Evolutionary conservation across 2,797 vertebrate species (phyloP).

Genomic region (Sarcophilus harrisii): DNA sequence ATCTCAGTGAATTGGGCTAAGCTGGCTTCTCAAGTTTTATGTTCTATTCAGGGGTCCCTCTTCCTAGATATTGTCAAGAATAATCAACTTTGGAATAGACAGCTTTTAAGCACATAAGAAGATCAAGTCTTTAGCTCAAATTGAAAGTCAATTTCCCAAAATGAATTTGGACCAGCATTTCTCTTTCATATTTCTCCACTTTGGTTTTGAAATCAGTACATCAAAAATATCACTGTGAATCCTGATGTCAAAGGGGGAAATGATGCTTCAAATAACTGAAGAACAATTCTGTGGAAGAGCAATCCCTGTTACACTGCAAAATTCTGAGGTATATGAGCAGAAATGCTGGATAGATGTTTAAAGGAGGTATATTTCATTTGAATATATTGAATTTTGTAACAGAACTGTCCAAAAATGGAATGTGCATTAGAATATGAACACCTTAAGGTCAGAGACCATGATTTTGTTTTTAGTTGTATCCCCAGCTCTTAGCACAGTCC

Average conservation of each 20-base stretch:
- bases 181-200: slow-evolving; percentile 18
- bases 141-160: neutral
- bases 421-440: neutral
- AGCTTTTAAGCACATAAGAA: neutral
- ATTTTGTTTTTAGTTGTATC: neutral
- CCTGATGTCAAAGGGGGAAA: neutral
- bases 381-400: neutral
- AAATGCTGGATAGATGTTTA: neutral
- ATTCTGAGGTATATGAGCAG: neutral
- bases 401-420: neutral
- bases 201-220: neutral
- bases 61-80: slow-evolving; percentile 1
- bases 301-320: neutral
- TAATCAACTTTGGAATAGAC: slow-evolving; percentile 18
- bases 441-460: neutral
- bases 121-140: neutral
- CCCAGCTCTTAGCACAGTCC: neutral
- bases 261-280: neutral
- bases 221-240: neutral
- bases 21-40: neutral
- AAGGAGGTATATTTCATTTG: neutral
- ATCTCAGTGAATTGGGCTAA: slow-evolving; percentile 3
- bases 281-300: neutral
- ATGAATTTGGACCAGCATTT: neutral
- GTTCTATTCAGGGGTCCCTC: neutral